phyloP scores from a whole-genome alignment of 1,140 invertebrate species.

The Ephestia elutella region DNA sequence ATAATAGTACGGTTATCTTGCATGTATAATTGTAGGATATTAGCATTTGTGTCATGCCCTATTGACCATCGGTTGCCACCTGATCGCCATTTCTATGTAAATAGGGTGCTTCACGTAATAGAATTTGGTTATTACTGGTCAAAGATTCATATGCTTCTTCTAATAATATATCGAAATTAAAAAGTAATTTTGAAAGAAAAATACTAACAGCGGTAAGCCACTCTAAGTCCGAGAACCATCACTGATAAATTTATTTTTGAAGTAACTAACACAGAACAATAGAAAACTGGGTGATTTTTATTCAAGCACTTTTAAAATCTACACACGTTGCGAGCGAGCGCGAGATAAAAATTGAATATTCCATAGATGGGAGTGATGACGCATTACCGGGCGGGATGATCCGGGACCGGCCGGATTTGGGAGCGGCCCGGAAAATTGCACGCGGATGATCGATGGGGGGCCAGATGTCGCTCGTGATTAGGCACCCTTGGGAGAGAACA shows the following conservation, averaged over 20 bases:
- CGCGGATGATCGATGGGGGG: conserved; percentile 51
- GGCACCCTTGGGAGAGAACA: not conserved
- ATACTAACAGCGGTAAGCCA: no score
- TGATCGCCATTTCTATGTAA: conserved; percentile 1
- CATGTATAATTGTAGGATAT: not conserved
- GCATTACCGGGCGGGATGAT: conserved; percentile 48
- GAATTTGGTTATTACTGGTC: not conserved
- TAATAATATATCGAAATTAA: no score
- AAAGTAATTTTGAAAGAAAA: no score
- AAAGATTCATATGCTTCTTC: not conserved
- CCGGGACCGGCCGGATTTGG: conserved; percentile 47
- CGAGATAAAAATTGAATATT: conserved; percentile 43
- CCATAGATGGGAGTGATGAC: conserved; percentile 32
- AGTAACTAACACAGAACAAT: not conserved
- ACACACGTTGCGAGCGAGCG: not conserved
- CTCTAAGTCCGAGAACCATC: no score
- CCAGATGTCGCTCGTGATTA: conserved; percentile 55
- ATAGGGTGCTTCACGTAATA: not conserved
- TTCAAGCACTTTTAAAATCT: not conserved
- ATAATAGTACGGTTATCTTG: not conserved
- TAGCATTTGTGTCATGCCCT: not conserved
- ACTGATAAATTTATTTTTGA: no score
- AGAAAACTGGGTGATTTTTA: not conserved
- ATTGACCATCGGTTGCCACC: not conserved
- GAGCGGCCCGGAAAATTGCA: conserved; percentile 52